These are phyloP conservation scores for Pituophis catenifer DNA, from an alignment of 2,113 vertebrate genomes.

Conservation along the genomic window DNA sequence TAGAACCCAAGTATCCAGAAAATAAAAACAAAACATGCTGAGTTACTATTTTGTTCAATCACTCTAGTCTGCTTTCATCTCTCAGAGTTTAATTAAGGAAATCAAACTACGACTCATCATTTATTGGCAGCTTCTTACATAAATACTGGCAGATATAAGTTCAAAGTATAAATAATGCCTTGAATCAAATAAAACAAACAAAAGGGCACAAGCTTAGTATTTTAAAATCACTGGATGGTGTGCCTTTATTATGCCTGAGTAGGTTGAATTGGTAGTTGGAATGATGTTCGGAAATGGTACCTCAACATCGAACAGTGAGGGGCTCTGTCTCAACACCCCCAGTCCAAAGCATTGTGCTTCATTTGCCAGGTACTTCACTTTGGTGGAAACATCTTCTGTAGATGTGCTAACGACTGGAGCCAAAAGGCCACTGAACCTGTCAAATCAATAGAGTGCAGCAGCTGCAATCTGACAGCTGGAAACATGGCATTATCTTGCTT, in stretches of 20 bases:
- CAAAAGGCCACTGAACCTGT: not conserved
- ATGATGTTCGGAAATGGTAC: not conserved
- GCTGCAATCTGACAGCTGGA: not conserved
- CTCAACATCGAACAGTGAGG: not conserved
- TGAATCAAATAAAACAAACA: not conserved
- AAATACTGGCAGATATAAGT: not conserved
- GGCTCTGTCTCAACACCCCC: not conserved
- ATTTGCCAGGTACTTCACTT: not conserved
- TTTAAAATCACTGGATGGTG: not conserved
- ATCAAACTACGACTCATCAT: not conserved
- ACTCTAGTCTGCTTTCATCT: not conserved
- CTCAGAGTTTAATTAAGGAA: not conserved
- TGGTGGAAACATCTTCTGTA: not conserved
- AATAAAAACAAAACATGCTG: not conserved
- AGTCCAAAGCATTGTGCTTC: not conserved
- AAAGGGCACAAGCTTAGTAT: not conserved
- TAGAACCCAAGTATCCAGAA: not conserved
- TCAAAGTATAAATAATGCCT: not conserved
- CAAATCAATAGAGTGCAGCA: not conserved
- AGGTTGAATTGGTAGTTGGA: not conserved
- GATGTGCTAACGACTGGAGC: not conserved
- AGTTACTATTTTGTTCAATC: not conserved
- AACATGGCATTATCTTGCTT: not conserved
- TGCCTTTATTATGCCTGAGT: not conserved
- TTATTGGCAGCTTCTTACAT: not conserved